Evolutionary conservation across 2,888 invertebrate genomes (phyloP).

Genomic region (Drosophila aldrichi): DNA sequence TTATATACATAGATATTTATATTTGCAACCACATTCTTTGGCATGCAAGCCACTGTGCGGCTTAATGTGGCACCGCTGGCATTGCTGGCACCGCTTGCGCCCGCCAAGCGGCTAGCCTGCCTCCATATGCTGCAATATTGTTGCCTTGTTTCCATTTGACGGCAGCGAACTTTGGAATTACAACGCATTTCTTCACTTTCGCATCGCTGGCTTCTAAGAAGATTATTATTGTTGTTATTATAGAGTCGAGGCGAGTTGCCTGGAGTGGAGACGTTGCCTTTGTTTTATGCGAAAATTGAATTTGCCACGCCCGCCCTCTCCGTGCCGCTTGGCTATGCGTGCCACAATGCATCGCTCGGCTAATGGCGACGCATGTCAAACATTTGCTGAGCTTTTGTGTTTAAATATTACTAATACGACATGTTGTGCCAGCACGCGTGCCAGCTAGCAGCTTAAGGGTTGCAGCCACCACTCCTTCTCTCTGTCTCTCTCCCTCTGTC

Average conservation of each 20-base stretch:
- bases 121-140: constrained; percentile 69
- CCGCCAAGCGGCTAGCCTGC: background rate
- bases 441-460: constrained; percentile 41
- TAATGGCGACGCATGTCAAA: constrained; percentile 78
- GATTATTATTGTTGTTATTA: constrained; percentile 76
- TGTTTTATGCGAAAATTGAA: constrained; percentile 73
- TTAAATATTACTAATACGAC: constrained; percentile 81
- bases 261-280: constrained; percentile 15
- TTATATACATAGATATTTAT: constrained; percentile 32
- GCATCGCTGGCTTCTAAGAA: constrained; percentile 77
- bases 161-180: constrained; percentile 75
- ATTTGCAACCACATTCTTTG: constrained; percentile 60
- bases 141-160: constrained; percentile 59
- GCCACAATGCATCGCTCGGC: constrained; percentile 73
- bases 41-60: constrained; percentile 57
- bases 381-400: constrained; percentile 80
- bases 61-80: constrained; percentile 57
- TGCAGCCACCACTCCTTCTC: background rate
- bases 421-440: constrained; percentile 77
- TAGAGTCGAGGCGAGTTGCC: background rate
- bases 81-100: background rate
- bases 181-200: constrained; percentile 79
- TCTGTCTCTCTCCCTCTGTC: background rate
- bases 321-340: constrained; percentile 44
- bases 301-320: constrained; percentile 33